A percentile compares a stretch with the other conserved stretches of the same genome.
These are phyloP conservation scores for Gymnodraco acuticeps DNA, from an alignment of 2,797 vertebrate genomes.

Conservation along the genomic window DNA sequence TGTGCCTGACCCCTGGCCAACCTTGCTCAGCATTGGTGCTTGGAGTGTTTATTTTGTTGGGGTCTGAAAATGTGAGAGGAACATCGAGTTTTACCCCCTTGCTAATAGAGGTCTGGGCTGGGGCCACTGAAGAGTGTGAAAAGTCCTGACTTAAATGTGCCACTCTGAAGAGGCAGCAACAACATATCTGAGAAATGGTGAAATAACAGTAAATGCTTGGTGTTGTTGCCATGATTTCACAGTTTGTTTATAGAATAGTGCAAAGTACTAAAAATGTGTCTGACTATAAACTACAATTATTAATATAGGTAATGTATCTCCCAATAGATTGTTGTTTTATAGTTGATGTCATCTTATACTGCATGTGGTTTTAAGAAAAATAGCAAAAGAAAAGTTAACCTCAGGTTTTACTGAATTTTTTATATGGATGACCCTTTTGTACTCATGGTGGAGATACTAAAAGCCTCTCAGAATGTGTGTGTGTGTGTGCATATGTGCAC, in stretches of 20 bases:
- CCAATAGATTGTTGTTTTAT: slow-evolving; percentile 2
- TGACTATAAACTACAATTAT: slow-evolving; percentile 14
- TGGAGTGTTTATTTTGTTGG: slow-evolving; percentile 58
- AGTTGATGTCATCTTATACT: not conserved
- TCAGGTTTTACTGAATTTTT: slow-evolving; percentile 36
- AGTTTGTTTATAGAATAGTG: slow-evolving; percentile 29
- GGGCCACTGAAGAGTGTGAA: slow-evolving; percentile 44
- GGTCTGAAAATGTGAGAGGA: slow-evolving; percentile 72
- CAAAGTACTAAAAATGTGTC: slow-evolving; percentile 1
- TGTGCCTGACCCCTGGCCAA: slow-evolving; percentile 79
- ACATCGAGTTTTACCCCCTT: slow-evolving; percentile 69
- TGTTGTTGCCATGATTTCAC: not conserved
- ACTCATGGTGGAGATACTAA: slow-evolving; percentile 50
- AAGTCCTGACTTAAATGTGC: slow-evolving; percentile 60
- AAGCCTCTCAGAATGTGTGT: slow-evolving; percentile 34
- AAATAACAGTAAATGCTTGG: slow-evolving; percentile 51
- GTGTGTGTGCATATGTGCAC: slow-evolving; percentile 12
- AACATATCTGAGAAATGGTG: slow-evolving; percentile 7
- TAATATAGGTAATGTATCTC: not conserved
- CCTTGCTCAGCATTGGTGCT: slow-evolving; percentile 77
- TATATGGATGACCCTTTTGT: slow-evolving; percentile 43
- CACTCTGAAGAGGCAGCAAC: slow-evolving; percentile 36
- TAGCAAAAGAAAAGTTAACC: slow-evolving; percentile 1
- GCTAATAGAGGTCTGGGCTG: slow-evolving; percentile 65
- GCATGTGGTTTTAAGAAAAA: slow-evolving; percentile 13